phyloP scores from a whole-genome alignment of 2,113 vertebrate species.

The Tragelaphus buxtoni region DNA sequence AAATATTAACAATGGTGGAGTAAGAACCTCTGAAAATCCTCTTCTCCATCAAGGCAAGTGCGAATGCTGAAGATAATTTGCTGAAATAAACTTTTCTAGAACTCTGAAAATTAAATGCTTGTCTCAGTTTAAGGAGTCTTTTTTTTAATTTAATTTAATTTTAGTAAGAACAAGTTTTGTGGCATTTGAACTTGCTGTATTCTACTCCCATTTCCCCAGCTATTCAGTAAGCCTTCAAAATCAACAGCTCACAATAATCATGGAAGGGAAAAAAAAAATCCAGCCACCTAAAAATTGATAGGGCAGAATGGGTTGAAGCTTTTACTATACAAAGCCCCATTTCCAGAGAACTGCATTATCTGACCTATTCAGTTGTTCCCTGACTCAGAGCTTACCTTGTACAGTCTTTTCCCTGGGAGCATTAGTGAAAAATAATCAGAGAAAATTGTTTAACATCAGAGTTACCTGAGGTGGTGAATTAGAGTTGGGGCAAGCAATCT shows the following conservation, averaged over 20 bases:
- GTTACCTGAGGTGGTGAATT: background rate
- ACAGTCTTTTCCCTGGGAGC: background rate
- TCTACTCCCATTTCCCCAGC: background rate
- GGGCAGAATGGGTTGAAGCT: background rate
- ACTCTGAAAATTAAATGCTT: background rate
- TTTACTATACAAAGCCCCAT: background rate
- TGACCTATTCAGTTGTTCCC: background rate
- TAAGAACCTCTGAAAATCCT: background rate
- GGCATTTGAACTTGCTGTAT: background rate
- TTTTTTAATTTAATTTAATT: background rate
- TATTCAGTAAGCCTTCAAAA: background rate
- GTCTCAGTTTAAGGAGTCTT: background rate
- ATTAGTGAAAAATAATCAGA: constrained; percentile 1
- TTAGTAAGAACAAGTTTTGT: background rate
- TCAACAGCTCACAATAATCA: background rate
- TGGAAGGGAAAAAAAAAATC: background rate
- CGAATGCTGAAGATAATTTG: background rate
- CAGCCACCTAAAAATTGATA: background rate
- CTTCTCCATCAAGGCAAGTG: background rate
- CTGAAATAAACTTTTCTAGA: background rate
- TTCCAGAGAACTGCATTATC: background rate
- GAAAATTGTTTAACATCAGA: background rate
- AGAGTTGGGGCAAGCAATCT: background rate
- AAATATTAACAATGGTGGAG: background rate
- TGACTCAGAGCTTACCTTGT: background rate